Base-by-base conservation (phyloP, 2,113 vertebrate genomes). In the Steatornis caripensis region DNA sequence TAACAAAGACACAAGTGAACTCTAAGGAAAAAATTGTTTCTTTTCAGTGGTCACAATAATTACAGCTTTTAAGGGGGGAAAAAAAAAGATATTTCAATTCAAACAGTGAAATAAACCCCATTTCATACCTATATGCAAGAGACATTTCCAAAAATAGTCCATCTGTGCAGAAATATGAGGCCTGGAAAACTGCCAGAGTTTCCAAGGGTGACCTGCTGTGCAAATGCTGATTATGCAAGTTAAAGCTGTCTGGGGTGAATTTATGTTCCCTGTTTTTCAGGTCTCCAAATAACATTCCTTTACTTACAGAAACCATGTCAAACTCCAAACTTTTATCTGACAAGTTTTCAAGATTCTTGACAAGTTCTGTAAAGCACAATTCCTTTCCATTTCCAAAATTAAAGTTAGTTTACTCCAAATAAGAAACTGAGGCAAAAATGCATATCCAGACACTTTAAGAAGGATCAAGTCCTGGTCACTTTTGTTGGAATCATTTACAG, bases 161-260 rank as follows among this genome's bases (percentile, higher is more conserved):
- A 90, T 89, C 78, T 95, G 58, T 84, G 61, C 68, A 72, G 83
- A 87, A 97, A 87, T 75, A 89, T 1, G 30, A 96, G 37, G 29
- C 34, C 58, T 94, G 94, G 88, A 93, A 90, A 91, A 46, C 49
- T 68, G 88, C 95, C 96, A 87, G 70, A 45, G 58, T 95, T 95
- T 92, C 94, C 71, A 96, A 95, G 90, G 83, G 46, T 95, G 93
- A 96, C 95, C 87, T 93, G 81, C 93, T 96, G 93, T 87, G 95
- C 78, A 95, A 96, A 89, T 80, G 85, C 82, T 95, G 90, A 93
- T 95, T 79, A 81, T 82, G 77, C 90, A 97, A 93, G 66, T 96
- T 94, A 92, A 93, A 93, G 58, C 72, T 95, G 72, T 84, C 93
- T 89, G 61, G 81, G 82, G 69, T 94, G 23, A 89, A 88, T 95